These are phyloP conservation scores for Labrus mixtus DNA, from an alignment of 2,113 vertebrate species.

Conservation along the genomic window DNA sequence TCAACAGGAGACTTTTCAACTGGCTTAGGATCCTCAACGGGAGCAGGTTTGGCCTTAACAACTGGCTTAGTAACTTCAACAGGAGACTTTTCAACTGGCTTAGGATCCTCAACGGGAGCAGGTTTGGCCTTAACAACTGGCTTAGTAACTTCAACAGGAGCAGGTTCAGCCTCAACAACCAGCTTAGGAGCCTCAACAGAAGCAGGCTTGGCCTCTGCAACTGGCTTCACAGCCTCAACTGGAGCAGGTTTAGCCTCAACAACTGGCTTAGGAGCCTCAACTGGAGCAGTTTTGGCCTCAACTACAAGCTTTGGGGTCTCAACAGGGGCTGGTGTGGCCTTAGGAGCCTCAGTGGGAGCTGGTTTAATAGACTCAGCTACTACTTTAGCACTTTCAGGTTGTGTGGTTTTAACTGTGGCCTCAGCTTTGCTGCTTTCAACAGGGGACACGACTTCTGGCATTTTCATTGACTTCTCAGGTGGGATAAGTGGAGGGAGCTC, in stretches of 20 bases:
- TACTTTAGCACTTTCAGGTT: background rate
- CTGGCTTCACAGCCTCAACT: background rate
- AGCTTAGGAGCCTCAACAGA: background rate
- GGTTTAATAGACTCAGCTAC: background rate
- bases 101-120: background rate
- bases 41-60: conserved; percentile 10
- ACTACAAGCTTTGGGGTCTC: background rate
- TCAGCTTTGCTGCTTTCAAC: conserved; percentile 46
- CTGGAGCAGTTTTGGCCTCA: background rate
- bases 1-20: background rate
- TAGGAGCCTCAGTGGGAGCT: background rate
- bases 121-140: conserved; percentile 1
- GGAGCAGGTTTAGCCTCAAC: background rate
- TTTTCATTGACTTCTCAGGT: conserved; percentile 83
- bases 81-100: background rate
- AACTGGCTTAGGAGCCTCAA: background rate
- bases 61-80: conserved; percentile 17
- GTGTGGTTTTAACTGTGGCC: background rate
- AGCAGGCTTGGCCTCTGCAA: background rate
- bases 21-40: conserved; percentile 5
- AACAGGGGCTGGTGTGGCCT: background rate
- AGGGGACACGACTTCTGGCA: conserved; percentile 76
- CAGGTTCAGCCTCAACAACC: background rate
- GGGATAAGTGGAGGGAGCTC: conserved; percentile 95
- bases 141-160: background rate